These are phyloP conservation scores for Rapana venosa DNA, from an alignment of 2,888 invertebrate species.

Conservation along the genomic window DNA sequence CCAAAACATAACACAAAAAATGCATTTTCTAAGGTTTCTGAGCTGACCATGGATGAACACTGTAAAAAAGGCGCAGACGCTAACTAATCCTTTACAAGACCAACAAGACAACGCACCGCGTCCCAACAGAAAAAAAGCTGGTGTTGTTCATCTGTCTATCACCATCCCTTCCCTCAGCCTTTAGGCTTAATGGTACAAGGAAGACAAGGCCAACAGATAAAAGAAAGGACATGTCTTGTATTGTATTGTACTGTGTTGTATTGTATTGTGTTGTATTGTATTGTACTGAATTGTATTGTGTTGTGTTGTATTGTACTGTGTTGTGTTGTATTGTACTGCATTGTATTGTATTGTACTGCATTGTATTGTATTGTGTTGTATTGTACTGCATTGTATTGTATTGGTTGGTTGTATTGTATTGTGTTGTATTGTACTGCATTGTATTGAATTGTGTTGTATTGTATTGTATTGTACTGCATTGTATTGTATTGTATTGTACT, in stretches of 20 bases:
- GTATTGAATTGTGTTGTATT: background rate
- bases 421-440: background rate
- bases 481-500: background rate
- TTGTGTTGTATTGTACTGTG: background rate
- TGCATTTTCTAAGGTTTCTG: too few relatives aligned
- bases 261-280: background rate
- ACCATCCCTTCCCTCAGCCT: too few relatives aligned
- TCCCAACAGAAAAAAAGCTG: too few relatives aligned
- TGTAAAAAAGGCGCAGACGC: too few relatives aligned
- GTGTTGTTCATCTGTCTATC: too few relatives aligned
- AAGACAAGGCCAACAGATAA: too few relatives aligned
- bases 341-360: background rate
- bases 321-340: background rate
- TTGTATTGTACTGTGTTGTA: background rate
- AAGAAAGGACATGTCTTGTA: background rate
- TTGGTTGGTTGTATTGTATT: background rate
- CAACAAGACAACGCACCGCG: too few relatives aligned
- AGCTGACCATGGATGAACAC: too few relatives aligned
- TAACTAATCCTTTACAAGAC: too few relatives aligned
- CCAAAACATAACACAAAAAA: too few relatives aligned
- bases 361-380: background rate
- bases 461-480: background rate
- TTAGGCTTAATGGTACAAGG: too few relatives aligned
- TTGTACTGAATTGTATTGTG: background rate
- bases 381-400: background rate